Base-by-base conservation (phyloP, 92 coral and sea anemone genomes). In the Zoanthus sansibaricus region DNA sequence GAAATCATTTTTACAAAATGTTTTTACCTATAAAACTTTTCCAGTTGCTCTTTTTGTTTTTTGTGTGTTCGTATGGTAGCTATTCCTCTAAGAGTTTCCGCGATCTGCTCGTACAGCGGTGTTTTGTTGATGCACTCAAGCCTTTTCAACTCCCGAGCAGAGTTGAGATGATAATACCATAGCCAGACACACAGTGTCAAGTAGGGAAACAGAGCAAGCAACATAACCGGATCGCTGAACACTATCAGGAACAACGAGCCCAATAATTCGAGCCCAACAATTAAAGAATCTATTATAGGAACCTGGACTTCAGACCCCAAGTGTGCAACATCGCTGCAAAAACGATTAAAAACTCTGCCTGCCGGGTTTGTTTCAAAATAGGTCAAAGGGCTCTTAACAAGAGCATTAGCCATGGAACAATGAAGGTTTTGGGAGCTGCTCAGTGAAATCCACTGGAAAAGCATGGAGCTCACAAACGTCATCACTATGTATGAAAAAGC, bases 61-160 rank as follows among this genome's bases (percentile, higher is more conserved):
- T 72, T 70, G 45, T 80, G 52, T 9, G 85, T 80, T 68, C 85
- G 45, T 20, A 80, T 80, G 5, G 73, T 80, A 37, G 47, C 58
- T 42, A 80, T 66, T 47, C 85, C 85, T 12, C 85, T 64, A 12
- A 80, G 21, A 18, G 85, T 44, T 47, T 80, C 85, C 62, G 75
- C 75, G 47, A 80, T 48, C 75, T 66, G 85, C 14, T 80, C 85
- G 75, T 66, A 80, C 85, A 80, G 74, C 85, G 85, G 85, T 9
- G 85, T 80, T 46, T 30, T 67, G 6, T 66, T 80, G 25, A 80
- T 64, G 25, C 61, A 66, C 73, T 80, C 85, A 18, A 80, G 7
- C 70, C 85, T 66, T 13, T 80, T 80, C 17, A 80, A 74, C 59
- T 80, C 85, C 17, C 85, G 72, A 13, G 85, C 85, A 7, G 85